phyloP scores from a whole-genome alignment of 2,888 invertebrate genomes.

The Tenthredo notha region DNA sequence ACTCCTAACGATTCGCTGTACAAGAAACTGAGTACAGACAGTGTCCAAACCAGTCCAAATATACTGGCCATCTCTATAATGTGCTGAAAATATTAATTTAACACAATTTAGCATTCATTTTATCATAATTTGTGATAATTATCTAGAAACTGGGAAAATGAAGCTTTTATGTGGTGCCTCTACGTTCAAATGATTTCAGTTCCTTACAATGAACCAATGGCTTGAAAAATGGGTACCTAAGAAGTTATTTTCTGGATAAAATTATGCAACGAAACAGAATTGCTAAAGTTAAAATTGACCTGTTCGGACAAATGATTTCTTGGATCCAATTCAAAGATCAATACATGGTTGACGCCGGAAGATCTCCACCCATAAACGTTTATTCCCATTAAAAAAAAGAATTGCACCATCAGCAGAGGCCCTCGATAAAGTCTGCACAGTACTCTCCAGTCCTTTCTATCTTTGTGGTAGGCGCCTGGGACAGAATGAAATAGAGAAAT shows the following conservation, averaged over 20 bases:
- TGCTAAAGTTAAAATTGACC: conserved; percentile 69
- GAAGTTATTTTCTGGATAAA: neutral
- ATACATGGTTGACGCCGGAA: conserved; percentile 90
- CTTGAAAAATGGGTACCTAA: neutral
- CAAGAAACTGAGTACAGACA: conserved; percentile 85
- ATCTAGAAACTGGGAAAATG: neutral
- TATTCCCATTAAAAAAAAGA: conserved; percentile 88
- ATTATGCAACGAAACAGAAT: neutral
- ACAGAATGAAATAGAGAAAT: neutral
- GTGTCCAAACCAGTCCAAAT: conserved; percentile 88
- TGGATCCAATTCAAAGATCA: conserved; percentile 91
- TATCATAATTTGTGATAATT: neutral
- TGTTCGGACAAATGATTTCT: conserved; percentile 88
- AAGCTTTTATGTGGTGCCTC: neutral
- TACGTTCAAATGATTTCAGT: neutral
- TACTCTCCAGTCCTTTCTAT: conserved; percentile 81
- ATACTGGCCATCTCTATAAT: conserved; percentile 88
- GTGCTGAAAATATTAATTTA: conserved; percentile 76
- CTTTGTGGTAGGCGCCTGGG: conserved; percentile 60
- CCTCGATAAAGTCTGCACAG: conserved; percentile 90
- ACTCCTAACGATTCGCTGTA: conserved; percentile 84
- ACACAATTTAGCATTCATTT: neutral
- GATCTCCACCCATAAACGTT: conserved; percentile 92
- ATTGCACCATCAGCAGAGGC: conserved; percentile 87
- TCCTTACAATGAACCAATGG: neutral